These are phyloP conservation scores for Cliona cf. orientalis DNA, from an alignment of 37 sponge, comb jelly and placozoan genomes.

Conservation along the genomic window DNA sequence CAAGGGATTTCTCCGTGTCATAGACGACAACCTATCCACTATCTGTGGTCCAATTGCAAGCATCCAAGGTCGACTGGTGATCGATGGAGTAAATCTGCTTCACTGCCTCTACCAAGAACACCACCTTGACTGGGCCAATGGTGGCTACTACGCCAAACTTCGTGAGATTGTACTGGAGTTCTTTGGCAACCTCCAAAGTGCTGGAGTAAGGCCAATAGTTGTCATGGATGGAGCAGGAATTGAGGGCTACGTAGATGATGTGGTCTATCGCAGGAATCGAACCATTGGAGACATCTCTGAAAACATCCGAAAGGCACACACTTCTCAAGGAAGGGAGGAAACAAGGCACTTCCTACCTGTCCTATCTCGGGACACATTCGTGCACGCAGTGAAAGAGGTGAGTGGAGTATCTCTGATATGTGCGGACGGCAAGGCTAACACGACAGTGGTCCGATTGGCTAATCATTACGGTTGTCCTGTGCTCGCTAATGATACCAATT, in stretches of 20 bases:
- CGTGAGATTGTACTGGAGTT: neutral
- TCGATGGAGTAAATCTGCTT: slow-evolving; percentile 1
- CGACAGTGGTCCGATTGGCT: slow-evolving; percentile 1
- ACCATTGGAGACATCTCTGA: neutral
- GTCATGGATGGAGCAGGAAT: slow-evolving; percentile 1
- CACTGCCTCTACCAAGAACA: slow-evolving; percentile 4
- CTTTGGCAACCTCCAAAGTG: neutral
- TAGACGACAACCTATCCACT: neutral
- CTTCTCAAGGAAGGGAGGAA: neutral
- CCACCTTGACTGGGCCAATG: slow-evolving; percentile 9
- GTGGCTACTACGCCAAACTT: slow-evolving; percentile 1
- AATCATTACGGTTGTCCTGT: slow-evolving; percentile 12
- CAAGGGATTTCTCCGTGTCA: neutral
- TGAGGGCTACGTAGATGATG: neutral
- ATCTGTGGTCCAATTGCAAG: neutral
- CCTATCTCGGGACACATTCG: neutral
- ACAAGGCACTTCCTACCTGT: neutral
- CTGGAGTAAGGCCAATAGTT: neutral
- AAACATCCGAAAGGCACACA: neutral
- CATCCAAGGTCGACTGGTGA: slow-evolving; percentile 4
- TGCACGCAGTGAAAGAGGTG: neutral
- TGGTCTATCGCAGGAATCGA: neutral
- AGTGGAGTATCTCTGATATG: neutral
- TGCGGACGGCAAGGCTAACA: slow-evolving; percentile 5
- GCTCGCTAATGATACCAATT: slow-evolving; percentile 9